Conservation (phyloP, 2,888 invertebrate species). For the Tromatobia lineatoria region DNA sequence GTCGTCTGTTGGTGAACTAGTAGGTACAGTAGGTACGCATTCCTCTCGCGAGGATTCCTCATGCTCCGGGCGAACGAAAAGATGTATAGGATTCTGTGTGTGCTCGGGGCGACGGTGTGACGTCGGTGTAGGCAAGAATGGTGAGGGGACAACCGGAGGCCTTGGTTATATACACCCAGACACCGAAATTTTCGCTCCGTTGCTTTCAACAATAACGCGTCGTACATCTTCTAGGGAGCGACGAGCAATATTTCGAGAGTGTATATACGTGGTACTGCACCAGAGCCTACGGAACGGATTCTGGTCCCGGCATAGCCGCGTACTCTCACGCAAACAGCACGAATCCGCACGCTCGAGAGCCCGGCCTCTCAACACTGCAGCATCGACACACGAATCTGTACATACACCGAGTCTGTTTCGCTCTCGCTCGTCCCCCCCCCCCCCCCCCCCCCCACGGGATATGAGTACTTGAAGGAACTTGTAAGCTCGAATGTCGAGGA, state of each 20-base stretch:
- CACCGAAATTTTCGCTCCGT: conserved; percentile 83
- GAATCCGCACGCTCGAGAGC: conserved; percentile 38
- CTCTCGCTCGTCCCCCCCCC: conserved; percentile 4
- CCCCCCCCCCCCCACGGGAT: conserved; percentile 5
- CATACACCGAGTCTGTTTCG: not conserved
- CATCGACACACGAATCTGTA: conserved; percentile 20
- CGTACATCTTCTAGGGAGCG: conserved; percentile 83
- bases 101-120: conserved; percentile 49
- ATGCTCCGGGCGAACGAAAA: conserved; percentile 30
- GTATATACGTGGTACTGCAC: conserved; percentile 70
- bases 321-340: conserved; percentile 57
- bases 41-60: conserved; percentile 41
- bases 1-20: conserved; percentile 42
- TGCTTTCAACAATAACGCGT: conserved; percentile 84
- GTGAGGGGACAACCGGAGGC: conserved; percentile 63
- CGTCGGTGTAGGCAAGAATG: conserved; percentile 72
- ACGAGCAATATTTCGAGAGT: conserved; percentile 83
- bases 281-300: conserved; percentile 60
- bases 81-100: conserved; percentile 44
- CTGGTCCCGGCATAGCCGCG: conserved; percentile 53
- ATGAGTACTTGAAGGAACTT: conserved; percentile 28
- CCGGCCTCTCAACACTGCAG: conserved; percentile 25
- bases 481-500: conserved; percentile 25
- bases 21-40: conserved; percentile 45
- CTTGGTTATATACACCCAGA: conserved; percentile 77